A percentile compares a stretch with the other conserved stretches of the same genome.
Conservation (phyloP, 1,140 invertebrate species). For the Pseudomyrmex concolor region DNA sequence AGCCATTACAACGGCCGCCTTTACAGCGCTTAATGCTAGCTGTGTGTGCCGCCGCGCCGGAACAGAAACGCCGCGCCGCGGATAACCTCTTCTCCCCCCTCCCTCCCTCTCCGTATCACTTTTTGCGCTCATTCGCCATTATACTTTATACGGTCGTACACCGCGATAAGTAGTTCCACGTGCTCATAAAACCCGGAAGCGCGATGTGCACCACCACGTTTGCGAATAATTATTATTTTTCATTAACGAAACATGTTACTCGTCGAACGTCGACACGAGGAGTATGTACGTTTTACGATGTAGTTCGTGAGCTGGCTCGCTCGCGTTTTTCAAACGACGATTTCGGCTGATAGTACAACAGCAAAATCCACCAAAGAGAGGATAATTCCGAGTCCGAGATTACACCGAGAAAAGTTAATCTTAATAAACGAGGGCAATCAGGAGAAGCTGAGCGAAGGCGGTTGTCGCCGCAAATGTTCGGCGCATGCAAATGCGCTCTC, state of each 20-base stretch:
- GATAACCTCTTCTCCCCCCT: too few relatives aligned
- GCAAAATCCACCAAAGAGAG: constrained; percentile 33
- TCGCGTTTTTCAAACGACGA: neutral
- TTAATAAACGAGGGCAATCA: constrained; percentile 85
- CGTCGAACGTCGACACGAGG: neutral
- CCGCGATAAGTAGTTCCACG: constrained; percentile 51
- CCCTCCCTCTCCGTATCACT: constrained; percentile 31
- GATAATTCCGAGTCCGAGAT: constrained; percentile 71
- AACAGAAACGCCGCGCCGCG: constrained; percentile 5
- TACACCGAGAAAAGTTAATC: constrained; percentile 85
- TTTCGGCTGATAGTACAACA: constrained; percentile 21
- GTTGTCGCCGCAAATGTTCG: constrained; percentile 81
- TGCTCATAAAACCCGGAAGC: constrained; percentile 41
- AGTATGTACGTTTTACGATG: neutral
- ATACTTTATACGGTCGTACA: constrained; percentile 63
- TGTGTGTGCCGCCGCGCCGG: constrained; percentile 1
- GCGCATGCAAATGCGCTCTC: constrained; percentile 82
- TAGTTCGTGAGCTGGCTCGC: too few relatives aligned
- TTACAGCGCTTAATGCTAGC: constrained; percentile 67
- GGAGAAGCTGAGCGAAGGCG: constrained; percentile 67
- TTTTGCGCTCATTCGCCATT: constrained; percentile 65
- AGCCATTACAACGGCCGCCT: constrained; percentile 69
- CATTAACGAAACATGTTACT: constrained; percentile 44
- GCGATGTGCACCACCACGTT: neutral
- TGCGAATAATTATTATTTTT: constrained; percentile 66